Base-by-base conservation (phyloP, 2,888 invertebrate genomes). In the Pantelozetes paolii region DNA sequence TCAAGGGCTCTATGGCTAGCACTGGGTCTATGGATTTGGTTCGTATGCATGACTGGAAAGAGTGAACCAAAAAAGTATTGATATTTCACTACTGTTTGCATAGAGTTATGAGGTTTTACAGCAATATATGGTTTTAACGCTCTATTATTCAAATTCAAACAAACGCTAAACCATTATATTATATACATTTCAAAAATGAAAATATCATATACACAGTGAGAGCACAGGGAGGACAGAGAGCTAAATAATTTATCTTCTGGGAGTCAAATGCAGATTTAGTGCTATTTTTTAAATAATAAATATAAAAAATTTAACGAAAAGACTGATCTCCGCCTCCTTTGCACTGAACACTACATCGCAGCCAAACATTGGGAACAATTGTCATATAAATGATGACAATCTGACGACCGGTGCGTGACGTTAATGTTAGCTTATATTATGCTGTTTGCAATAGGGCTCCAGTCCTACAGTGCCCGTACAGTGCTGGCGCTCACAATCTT, bases 341-440 rank as follows among this genome's bases (percentile, higher is more conserved):
- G 59, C 13, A 8, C 15, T 8, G 15, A 59, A 59, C 59, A 32
- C n/a, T 9, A 59, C n/a, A 57, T 20, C 11, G 23, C 57, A 57
- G 57, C 26, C 26, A 32, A 11, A 59, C 59, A 59, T 59, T 30
- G 28, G 15, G 59, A 59, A 59, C 59, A 59, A 50, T 59, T 59
- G 30, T 20, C 59, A 59, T 59, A 59, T 59, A 59, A 59, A 59
- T 59, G 59, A 59, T 59, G 59, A 59, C 59, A 59, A 59, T 59
- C 57, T 20, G 23, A 45, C 45, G n/a, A 45, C n/a, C 50, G 50
- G 59, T 32, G 59, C 30, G 59, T 59, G 59, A 59, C 59, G 30
- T 28, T 59, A 59, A 59, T 59, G 59, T 59, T 2, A 28, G 50
- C 30, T 59, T 59, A 59, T 32, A 59, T 59, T 59, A 28, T 23